These are phyloP conservation scores for Lutjanus erythropterus DNA, from an alignment of 2,113 vertebrate genomes.

Conservation along the genomic window DNA sequence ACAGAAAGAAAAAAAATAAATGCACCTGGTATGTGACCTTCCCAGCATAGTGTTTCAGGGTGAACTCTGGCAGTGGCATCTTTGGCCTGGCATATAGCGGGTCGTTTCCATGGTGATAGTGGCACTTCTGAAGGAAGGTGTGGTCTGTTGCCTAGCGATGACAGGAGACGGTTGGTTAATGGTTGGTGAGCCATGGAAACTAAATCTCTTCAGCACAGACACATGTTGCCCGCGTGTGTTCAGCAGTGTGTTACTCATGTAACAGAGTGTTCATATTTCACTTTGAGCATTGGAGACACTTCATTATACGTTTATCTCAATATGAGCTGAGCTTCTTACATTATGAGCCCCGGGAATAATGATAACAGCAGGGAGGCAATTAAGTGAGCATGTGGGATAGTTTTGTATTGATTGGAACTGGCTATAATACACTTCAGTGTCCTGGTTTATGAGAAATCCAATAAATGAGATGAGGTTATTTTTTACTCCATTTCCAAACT, in stretches of 20 bases:
- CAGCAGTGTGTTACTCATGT: slow-evolving; percentile 18
- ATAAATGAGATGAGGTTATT: slow-evolving; percentile 24
- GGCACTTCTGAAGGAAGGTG: slow-evolving; percentile 99
- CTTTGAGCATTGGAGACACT: slow-evolving; percentile 23
- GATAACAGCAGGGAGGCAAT: slow-evolving; percentile 53
- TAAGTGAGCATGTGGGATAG: slow-evolving; percentile 49
- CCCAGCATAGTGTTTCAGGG: slow-evolving; percentile 96
- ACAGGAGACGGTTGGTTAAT: slow-evolving; percentile 56
- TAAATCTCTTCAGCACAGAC: slow-evolving; percentile 35
- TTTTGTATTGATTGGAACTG: slow-evolving; percentile 58
- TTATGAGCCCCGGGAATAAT: slow-evolving; percentile 37
- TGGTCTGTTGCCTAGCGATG: slow-evolving; percentile 94
- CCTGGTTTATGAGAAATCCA: slow-evolving; percentile 53
- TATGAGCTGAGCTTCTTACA: slow-evolving; percentile 37
- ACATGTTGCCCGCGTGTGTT: slow-evolving; percentile 21
- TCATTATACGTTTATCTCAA: slow-evolving; percentile 57
- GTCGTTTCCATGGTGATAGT: slow-evolving; percentile 94
- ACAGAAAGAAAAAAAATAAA: no score
- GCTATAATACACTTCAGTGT: slow-evolving; percentile 14
- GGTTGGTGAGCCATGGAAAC: slow-evolving; percentile 34
- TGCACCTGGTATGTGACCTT: slow-evolving; percentile 96
- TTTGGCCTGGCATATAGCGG: slow-evolving; percentile 95
- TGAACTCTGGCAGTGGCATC: slow-evolving; percentile 97
- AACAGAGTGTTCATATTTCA: slow-evolving; percentile 51
- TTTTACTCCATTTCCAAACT: slow-evolving; percentile 34